A percentile compares a stretch with the other conserved stretches of the same genome.
These are phyloP conservation scores for Psephotus haematonotus DNA, from an alignment of 2,113 vertebrate species.

Conservation along the genomic window DNA sequence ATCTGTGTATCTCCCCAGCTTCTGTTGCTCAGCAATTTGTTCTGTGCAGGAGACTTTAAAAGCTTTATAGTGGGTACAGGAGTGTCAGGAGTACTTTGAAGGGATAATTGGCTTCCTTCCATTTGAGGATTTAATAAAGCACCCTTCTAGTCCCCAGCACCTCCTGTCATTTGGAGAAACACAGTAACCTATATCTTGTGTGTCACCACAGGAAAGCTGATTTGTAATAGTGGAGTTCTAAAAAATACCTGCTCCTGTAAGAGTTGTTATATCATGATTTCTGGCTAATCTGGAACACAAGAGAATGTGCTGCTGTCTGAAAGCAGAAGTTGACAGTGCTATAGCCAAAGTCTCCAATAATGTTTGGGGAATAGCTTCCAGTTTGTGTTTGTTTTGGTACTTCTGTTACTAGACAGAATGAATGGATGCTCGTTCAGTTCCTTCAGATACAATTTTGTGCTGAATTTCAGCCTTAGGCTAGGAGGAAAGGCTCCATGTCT, in stretches of 20 bases:
- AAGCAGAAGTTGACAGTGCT: not conserved
- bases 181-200: constrained; percentile 10
- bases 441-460: not conserved
- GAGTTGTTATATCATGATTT: not conserved
- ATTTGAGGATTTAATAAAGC: constrained; percentile 13
- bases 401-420: not conserved
- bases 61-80: not conserved
- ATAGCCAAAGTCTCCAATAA: not conserved
- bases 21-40: not conserved
- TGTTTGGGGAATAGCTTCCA: not conserved
- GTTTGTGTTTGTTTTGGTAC: not conserved
- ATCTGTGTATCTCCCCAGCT: constrained; percentile 13
- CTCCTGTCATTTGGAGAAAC: constrained; percentile 5
- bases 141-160: not conserved
- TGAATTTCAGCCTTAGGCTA: not conserved
- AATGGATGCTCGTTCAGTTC: not conserved
- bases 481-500: not conserved
- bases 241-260: not conserved
- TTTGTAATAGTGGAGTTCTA: not conserved
- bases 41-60: not conserved
- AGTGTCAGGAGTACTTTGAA: not conserved
- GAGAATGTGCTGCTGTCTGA: not conserved
- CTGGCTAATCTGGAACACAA: not conserved
- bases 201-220: not conserved
- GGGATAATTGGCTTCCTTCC: constrained; percentile 35